These are phyloP conservation scores for Yponomeuta sedellus DNA, from an alignment of 2,888 invertebrate species.

Conservation along the genomic window DNA sequence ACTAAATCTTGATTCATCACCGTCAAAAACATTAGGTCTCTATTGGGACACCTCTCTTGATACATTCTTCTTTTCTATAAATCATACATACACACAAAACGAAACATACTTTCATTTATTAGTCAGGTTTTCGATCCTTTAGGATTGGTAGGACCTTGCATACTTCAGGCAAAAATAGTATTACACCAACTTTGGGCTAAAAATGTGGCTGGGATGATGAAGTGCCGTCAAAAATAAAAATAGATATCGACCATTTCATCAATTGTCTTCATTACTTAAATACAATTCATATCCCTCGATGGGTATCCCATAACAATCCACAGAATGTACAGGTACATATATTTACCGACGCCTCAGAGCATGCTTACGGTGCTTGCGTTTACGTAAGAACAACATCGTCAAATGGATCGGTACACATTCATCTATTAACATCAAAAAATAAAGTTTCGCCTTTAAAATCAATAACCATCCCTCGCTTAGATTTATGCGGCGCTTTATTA, in stretches of 20 bases:
- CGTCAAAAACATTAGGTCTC: constrained; percentile 19
- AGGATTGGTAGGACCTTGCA: constrained; percentile 12
- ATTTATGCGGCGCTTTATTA: neutral
- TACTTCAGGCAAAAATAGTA: constrained; percentile 11
- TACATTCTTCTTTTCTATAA: no score
- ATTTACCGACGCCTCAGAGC: constrained; percentile 20
- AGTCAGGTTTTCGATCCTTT: constrained; percentile 13
- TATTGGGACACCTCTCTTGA: constrained; percentile 5
- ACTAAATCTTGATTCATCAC: constrained; percentile 10
- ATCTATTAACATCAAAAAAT: constrained; percentile 19
- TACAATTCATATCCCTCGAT: no score
- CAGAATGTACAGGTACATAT: constrained; percentile 16
- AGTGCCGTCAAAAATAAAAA: constrained; percentile 11
- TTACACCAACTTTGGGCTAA: constrained; percentile 17
- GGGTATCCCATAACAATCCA: constrained; percentile 5
- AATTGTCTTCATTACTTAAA: no score
- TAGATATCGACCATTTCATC: no score
- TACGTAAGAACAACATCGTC: constrained; percentile 14
- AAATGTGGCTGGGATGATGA: constrained; percentile 20
- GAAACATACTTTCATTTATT: no score
- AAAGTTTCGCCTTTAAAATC: constrained; percentile 21
- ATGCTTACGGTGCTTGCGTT: constrained; percentile 20
- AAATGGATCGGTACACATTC: constrained; percentile 12
- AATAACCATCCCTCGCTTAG: constrained; percentile 21
- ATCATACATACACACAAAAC: no score